Percentiles rank a stretch among this genome's conserved stretches.
Conservation (phyloP, 1,140 invertebrate genomes). For the Drosophila suzukii region DNA sequence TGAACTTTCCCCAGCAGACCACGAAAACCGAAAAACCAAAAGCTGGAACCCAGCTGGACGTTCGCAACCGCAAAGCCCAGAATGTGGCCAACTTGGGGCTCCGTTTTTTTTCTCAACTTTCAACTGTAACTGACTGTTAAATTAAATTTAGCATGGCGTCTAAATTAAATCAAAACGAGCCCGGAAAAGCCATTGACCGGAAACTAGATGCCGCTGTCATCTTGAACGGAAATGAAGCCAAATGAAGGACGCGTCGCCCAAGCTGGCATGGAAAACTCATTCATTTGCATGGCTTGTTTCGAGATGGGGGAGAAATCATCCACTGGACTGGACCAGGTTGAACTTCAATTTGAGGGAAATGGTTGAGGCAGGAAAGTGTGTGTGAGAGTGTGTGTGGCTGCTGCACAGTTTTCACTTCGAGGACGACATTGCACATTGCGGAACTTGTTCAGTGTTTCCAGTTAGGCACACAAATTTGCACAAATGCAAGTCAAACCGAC, state of each 20-base stretch:
- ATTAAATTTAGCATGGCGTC: constrained; percentile 40
- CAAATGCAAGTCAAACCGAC: constrained; percentile 42
- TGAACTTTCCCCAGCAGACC: constrained; percentile 3
- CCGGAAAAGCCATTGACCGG: constrained; percentile 26
- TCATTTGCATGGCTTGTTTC: constrained; percentile 27
- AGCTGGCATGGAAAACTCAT: constrained; percentile 11
- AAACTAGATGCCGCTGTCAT: constrained; percentile 40
- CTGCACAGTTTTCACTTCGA: constrained; percentile 43
- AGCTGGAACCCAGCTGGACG: not conserved
- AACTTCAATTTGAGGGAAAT: constrained; percentile 35
- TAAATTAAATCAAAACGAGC: constrained; percentile 35
- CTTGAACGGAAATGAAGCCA: constrained; percentile 49
- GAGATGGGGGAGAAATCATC: constrained; percentile 13
- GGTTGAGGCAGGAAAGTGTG: constrained; percentile 13
- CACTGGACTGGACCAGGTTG: not conserved
- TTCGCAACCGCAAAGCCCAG: constrained; percentile 18
- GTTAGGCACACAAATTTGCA: constrained; percentile 47
- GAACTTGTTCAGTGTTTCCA: constrained; percentile 44
- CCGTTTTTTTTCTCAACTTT: not conserved
- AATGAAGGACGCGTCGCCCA: constrained; percentile 32
- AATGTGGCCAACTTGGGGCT: constrained; percentile 6
- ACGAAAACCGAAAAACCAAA: not conserved
- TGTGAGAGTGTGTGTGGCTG: not conserved
- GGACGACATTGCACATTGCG: constrained; percentile 44
- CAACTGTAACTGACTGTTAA: constrained; percentile 18